Base-by-base conservation (phyloP, 2,113 vertebrate genomes). In the Naja naja region DNA sequence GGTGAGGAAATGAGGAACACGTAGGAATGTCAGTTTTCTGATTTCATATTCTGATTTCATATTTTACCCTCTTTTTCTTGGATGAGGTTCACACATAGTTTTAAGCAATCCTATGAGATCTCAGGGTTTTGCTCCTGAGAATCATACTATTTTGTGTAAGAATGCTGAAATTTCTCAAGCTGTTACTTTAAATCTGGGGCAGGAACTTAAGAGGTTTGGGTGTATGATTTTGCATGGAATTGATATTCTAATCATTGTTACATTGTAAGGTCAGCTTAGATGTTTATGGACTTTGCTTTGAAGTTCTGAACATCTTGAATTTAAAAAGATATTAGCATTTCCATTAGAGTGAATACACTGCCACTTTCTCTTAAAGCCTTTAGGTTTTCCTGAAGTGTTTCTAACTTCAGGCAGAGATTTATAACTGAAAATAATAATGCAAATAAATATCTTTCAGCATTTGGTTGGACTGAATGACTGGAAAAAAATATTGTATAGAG, bases 221-320 rank as follows among this genome's bases (percentile, higher is more conserved):
- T 55, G 22, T 4, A 53, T 86, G 20, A 89, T 34, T 86, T 47
- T 64, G 9, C 56, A 55, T 39, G 34, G n/a, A 91, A 85, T 91
- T 11, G 2, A n/a, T 85, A 45, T 89, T 85, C 87, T 85, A 87
- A 91, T 85, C 69, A 30, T 55, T 34, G n/a, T 49, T 55, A 34
- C 39, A 64, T 89, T 81, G 89, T 92, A 54, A 94, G 55, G 55
- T 94, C 93, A 92, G 47, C 14, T 91, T 93, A 81, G 86, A 47
- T 91, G 43, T 60, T 23, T 9, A 30, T 39, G 9, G 90, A 30
- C 11, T 69, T 92, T 89, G 47, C 49, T 94, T 69, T 87, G 39
- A 69, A 89, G 55, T 47, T 87, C 90, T 64, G 54, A 92, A 39
- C 34, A 55, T 34, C 86, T 60, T 53, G 86, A 5, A 8, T 54